phyloP scores from a whole-genome alignment of 2,113 vertebrate genomes.

The Aldabrachelys gigantea region DNA sequence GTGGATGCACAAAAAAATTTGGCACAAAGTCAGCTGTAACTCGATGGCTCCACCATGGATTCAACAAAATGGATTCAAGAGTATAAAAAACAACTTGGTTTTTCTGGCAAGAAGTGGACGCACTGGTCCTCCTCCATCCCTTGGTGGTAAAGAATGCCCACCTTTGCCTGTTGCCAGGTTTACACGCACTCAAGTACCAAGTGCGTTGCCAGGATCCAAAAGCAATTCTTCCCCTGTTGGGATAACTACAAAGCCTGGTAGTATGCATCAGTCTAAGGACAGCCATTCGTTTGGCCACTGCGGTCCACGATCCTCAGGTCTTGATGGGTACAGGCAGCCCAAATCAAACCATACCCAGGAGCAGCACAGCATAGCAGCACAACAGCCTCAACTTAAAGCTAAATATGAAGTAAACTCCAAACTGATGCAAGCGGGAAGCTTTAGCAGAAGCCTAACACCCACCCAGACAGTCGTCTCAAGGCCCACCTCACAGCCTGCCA shows the following conservation, averaged over 20 bases:
- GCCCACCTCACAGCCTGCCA: conserved; percentile 64
- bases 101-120: conserved; percentile 82
- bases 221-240: conserved; percentile 57
- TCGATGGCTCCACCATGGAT: conserved; percentile 87
- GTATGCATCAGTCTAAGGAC: conserved; percentile 64
- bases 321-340: conserved; percentile 72
- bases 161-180: conserved; percentile 83
- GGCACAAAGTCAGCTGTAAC: conserved; percentile 90
- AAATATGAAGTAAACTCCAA: conserved; percentile 82
- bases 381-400: conserved; percentile 62
- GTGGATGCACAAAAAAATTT: conserved; percentile 94
- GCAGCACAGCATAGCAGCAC: conserved; percentile 43
- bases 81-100: conserved; percentile 78
- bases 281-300: conserved; percentile 15
- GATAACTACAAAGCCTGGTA: conserved; percentile 36
- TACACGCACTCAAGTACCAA: conserved; percentile 86
- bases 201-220: conserved; percentile 62
- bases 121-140: conserved; percentile 90
- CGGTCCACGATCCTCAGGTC: conserved; percentile 42
- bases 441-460: conserved; percentile 75
- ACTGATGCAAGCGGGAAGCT: conserved; percentile 60
- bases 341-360: conserved; percentile 76
- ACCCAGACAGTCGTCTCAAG: conserved; percentile 69
- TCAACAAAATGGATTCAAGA: conserved; percentile 81
- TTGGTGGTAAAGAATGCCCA: conserved; percentile 91